These are phyloP conservation scores for Solea solea DNA, from an alignment of 2,113 vertebrate genomes.

Conservation along the genomic window DNA sequence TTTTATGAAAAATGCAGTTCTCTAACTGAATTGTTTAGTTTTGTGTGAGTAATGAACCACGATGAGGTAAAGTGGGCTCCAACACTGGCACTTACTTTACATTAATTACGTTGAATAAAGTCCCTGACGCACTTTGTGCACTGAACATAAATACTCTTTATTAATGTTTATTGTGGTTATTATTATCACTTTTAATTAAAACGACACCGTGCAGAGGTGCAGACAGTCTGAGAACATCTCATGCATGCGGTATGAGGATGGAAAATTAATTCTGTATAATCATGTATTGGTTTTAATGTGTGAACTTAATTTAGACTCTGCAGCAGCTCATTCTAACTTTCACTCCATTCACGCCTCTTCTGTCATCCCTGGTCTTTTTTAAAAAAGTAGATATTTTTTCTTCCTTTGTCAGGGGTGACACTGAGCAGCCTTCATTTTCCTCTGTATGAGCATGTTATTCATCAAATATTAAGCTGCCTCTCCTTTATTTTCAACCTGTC, in stretches of 20 bases:
- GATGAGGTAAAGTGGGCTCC: too few species aligned
- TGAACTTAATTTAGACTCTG: background rate
- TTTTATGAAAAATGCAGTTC: too few species aligned
- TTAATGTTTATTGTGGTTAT: too few species aligned
- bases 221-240: background rate
- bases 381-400: too few species aligned
- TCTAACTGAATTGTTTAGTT: too few species aligned
- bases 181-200: background rate
- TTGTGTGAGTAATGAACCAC: too few species aligned
- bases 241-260: background rate
- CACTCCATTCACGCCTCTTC: conserved; percentile 44
- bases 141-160: too few species aligned
- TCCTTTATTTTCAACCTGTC: conserved; percentile 38
- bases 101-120: too few species aligned
- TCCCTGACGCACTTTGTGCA: too few species aligned
- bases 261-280: background rate
- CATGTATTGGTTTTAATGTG: background rate
- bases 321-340: conserved; percentile 13
- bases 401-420: background rate
- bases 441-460: conserved; percentile 13
- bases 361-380: conserved; percentile 33
- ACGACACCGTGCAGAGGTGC: background rate
- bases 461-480: conserved; percentile 52
- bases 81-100: too few species aligned
- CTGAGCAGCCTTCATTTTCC: background rate